Evolutionary conservation across 1,140 invertebrate genomes (phyloP).

Genomic region (Telenomus remus): DNA sequence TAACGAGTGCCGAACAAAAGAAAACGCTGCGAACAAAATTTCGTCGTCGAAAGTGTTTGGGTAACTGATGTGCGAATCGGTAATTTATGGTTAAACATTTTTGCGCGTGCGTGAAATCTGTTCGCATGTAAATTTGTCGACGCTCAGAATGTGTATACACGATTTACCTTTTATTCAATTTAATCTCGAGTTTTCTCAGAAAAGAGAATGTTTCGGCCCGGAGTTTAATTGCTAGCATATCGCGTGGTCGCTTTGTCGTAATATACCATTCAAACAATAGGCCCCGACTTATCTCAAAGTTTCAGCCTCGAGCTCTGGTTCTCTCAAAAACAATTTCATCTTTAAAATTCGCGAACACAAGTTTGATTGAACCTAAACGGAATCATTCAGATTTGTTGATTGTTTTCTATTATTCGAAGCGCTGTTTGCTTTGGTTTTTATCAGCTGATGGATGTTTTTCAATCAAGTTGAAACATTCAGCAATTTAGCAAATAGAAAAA

Average conservation of each 20-base stretch:
- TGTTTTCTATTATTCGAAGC: conserved; percentile 4
- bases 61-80: conserved; percentile 14
- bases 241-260: conserved; percentile 12
- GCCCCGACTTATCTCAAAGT: conserved; percentile 29
- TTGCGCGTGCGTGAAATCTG: conserved; percentile 24
- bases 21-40: too few relatives aligned
- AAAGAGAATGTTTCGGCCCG: conserved; percentile 24
- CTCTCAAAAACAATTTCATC: too few relatives aligned
- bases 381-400: conserved; percentile 24
- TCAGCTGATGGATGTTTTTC: conserved; percentile 19
- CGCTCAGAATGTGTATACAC: conserved; percentile 23
- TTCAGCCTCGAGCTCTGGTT: conserved; percentile 35
- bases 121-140: conserved; percentile 34
- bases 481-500: conserved; percentile 27
- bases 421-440: not conserved
- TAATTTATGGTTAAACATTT: conserved; percentile 24
- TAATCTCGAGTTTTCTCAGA: conserved; percentile 31
- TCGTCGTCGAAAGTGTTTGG: conserved; percentile 19
- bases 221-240: conserved; percentile 34
- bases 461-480: conserved; percentile 40
- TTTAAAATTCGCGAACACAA: too few relatives aligned
- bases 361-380: too few relatives aligned
- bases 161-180: conserved; percentile 42
- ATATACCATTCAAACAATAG: conserved; percentile 37
- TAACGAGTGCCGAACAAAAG: too few relatives aligned